Evolutionary conservation across 2,888 invertebrate genomes (phyloP).

Genomic region (Steinernema scapterisci): DNA sequence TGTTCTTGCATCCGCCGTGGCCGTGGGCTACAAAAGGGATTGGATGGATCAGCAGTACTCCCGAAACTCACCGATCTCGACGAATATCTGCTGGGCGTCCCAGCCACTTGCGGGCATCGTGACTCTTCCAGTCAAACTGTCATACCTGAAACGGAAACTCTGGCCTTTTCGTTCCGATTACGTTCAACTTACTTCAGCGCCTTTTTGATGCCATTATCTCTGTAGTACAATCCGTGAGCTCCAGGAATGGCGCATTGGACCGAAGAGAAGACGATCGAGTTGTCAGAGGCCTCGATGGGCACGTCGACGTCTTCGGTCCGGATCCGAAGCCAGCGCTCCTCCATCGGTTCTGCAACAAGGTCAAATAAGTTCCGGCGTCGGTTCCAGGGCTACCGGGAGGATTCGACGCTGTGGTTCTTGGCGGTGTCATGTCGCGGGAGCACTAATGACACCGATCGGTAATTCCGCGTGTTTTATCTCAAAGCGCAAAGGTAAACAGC

Average conservation of each 20-base stretch:
- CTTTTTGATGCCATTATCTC: slow-evolving; percentile 52
- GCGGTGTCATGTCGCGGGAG: neutral
- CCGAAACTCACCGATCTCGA: slow-evolving; percentile 46
- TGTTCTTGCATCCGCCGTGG: slow-evolving; percentile 15
- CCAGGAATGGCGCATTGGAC: slow-evolving; percentile 58
- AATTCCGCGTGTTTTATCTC: slow-evolving; percentile 9
- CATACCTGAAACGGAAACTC: slow-evolving; percentile 44
- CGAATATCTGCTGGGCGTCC: slow-evolving; percentile 49
- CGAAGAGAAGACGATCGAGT: slow-evolving; percentile 51
- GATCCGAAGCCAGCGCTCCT: slow-evolving; percentile 50
- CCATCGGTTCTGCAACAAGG: neutral
- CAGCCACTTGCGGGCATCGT: slow-evolving; percentile 50
- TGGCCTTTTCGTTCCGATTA: neutral
- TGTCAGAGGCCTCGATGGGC: slow-evolving; percentile 44
- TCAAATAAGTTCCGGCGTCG: no score
- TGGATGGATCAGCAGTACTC: neutral
- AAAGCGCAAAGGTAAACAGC: slow-evolving; percentile 2
- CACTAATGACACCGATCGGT: neutral
- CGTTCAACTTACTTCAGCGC: slow-evolving; percentile 47
- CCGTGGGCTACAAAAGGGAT: neutral
- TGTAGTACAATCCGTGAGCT: slow-evolving; percentile 57
- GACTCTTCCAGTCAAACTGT: slow-evolving; percentile 50
- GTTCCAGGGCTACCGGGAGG: slow-evolving; percentile 13
- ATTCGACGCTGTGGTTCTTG: neutral
- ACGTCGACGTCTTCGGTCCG: slow-evolving; percentile 58